Conservation (phyloP, 2,888 invertebrate species). For the Lepeophtheirus nordmannii region DNA sequence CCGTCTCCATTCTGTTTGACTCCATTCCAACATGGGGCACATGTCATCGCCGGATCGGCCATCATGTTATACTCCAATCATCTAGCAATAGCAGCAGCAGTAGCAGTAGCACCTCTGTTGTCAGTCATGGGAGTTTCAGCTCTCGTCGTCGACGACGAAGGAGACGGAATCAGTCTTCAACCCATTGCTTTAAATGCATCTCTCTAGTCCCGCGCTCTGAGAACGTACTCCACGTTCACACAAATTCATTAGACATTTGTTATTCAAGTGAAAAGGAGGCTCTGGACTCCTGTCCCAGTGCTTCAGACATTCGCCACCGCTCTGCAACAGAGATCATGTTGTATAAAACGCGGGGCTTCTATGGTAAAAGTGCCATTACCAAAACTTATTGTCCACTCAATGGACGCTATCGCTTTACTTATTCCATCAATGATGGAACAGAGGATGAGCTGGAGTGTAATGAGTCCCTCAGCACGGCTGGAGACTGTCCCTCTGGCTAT, state of each 20-base stretch:
- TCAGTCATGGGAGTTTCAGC: not conserved
- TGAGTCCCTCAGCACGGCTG: conserved; percentile 41
- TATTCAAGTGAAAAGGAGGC: conserved; percentile 45
- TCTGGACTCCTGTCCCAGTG: conserved; percentile 42
- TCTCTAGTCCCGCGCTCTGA: conserved; percentile 44
- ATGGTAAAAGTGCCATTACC: conserved; percentile 37
- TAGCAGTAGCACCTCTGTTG: conserved; percentile 30
- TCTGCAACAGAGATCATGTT: conserved; percentile 40
- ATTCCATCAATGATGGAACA: conserved; percentile 40
- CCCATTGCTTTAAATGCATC: conserved; percentile 44
- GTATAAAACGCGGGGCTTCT: conserved; percentile 43
- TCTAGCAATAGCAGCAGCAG: conserved; percentile 30
- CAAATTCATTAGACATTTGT: conserved; percentile 45
- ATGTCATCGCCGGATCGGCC: conserved; percentile 44
- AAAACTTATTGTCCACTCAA: conserved; percentile 48
- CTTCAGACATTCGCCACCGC: conserved; percentile 32
- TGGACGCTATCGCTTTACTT: conserved; percentile 43
- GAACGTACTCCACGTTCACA: conserved; percentile 46
- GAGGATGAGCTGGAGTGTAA: conserved; percentile 40
- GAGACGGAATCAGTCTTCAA: conserved; percentile 38
- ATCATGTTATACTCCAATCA: conserved; percentile 46
- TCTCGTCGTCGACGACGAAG: conserved; percentile 32
- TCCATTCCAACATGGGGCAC: conserved; percentile 50
- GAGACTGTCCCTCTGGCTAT: conserved; percentile 46
- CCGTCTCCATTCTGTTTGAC: conserved; percentile 45